These are phyloP conservation scores for Candidula unifasciata DNA, from an alignment of 2,888 invertebrate species.

Conservation along the genomic window DNA sequence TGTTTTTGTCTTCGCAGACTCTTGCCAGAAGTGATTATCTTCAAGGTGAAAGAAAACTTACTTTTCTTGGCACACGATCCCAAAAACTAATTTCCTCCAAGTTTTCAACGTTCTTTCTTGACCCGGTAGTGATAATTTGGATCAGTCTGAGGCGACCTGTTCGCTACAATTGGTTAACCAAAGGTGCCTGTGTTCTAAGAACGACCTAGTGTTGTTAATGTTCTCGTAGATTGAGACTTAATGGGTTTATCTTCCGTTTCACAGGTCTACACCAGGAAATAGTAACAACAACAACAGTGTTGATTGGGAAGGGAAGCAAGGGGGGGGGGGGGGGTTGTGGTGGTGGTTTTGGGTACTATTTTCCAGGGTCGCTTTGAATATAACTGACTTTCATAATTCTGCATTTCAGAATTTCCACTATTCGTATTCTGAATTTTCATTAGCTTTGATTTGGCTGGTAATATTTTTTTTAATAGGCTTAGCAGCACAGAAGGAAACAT, in stretches of 20 bases:
- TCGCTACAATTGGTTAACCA: background rate
- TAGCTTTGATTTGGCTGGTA: no score
- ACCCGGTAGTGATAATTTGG: slow-evolving; percentile 7
- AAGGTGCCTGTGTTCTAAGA: background rate
- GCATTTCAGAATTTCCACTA: no score
- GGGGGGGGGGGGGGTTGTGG: no score
- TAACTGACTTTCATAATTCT: no score
- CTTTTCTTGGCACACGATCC: background rate
- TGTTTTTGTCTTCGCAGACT: no score
- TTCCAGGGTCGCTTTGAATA: no score
- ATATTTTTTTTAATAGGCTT: no score
- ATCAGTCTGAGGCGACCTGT: background rate
- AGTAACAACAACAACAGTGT: background rate
- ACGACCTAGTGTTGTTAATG: background rate
- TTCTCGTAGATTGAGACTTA: background rate
- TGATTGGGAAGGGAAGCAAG: background rate
- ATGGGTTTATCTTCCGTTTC: background rate
- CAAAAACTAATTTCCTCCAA: background rate
- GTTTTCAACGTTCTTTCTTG: background rate
- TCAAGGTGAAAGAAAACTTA: background rate
- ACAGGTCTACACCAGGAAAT: background rate
- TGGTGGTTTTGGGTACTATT: no score
- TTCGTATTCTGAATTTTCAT: no score
- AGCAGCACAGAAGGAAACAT: no score
- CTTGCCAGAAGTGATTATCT: background rate